phyloP scores from a whole-genome alignment of 2,797 vertebrate species.

The Knipowitschia caucasica region DNA sequence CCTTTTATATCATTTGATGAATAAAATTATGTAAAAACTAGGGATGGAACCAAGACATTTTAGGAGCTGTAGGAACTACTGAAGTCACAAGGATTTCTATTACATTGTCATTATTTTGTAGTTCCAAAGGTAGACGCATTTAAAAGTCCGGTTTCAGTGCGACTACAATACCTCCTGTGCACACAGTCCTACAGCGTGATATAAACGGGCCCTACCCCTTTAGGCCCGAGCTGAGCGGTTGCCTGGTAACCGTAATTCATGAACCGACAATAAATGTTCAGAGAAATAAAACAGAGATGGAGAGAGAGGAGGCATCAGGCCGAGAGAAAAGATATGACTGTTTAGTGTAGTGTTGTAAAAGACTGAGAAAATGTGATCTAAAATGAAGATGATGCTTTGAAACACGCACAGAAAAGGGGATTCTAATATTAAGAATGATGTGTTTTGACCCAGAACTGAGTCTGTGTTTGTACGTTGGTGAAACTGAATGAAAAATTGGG shows the following conservation, averaged over 20 bases:
- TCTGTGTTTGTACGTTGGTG: no score
- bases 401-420: neutral
- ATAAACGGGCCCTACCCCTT: constrained; percentile 22
- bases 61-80: no score
- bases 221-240: constrained; percentile 54
- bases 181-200: constrained; percentile 5
- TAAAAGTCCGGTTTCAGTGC: constrained; percentile 25
- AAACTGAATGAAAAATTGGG: no score
- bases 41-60: no score
- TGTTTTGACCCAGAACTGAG: no score
- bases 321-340: neutral
- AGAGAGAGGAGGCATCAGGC: constrained; percentile 24
- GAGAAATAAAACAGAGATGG: constrained; percentile 53
- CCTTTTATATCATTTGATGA: no score
- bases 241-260: constrained; percentile 68
- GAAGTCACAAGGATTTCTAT: no score
- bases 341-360: neutral
- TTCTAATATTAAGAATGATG: neutral
- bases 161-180: constrained; percentile 26
- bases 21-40: no score
- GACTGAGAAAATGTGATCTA: neutral
- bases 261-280: constrained; percentile 65
- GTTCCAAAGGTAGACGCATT: constrained; percentile 1
- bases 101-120: no score
- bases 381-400: neutral